phyloP scores from a whole-genome alignment of 1,140 invertebrate genomes.

The Delia radicum region DNA sequence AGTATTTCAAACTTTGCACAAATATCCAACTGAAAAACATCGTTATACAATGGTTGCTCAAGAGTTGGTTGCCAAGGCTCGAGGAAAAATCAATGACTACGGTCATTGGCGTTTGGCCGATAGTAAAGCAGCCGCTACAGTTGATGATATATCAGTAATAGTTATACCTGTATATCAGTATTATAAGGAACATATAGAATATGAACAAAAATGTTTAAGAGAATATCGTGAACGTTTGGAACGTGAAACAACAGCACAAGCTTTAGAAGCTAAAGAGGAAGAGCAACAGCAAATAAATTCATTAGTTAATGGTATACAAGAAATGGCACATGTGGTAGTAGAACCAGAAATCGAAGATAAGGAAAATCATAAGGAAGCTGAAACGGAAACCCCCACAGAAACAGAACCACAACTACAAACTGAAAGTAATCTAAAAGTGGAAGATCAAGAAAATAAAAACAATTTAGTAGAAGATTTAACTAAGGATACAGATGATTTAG shows the following conservation, averaged over 20 bases:
- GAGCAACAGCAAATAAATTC: neutral
- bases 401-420: neutral
- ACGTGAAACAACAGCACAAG: slow-evolving; percentile 15
- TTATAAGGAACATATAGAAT: slow-evolving; percentile 60
- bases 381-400: neutral
- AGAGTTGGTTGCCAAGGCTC: slow-evolving; percentile 75
- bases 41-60: slow-evolving; percentile 77
- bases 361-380: neutral
- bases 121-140: slow-evolving; percentile 68
- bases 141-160: slow-evolving; percentile 84
- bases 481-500: too few species aligned
- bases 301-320: slow-evolving; percentile 24
- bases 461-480: neutral
- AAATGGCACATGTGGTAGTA: slow-evolving; percentile 23
- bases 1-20: slow-evolving; percentile 64
- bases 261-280: slow-evolving; percentile 36
- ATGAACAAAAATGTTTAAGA: slow-evolving; percentile 41
- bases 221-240: slow-evolving; percentile 30
- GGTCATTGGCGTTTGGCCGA: slow-evolving; percentile 68
- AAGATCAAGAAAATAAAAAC: neutral
- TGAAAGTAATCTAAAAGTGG: neutral
- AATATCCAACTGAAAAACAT: slow-evolving; percentile 57
- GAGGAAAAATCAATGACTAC: slow-evolving; percentile 71
- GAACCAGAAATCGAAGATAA: slow-evolving; percentile 27
- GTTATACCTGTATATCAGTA: slow-evolving; percentile 76